These are phyloP conservation scores for Mesorhabditis spiculigera DNA, from an alignment of 2,888 invertebrate species.

Conservation along the genomic window DNA sequence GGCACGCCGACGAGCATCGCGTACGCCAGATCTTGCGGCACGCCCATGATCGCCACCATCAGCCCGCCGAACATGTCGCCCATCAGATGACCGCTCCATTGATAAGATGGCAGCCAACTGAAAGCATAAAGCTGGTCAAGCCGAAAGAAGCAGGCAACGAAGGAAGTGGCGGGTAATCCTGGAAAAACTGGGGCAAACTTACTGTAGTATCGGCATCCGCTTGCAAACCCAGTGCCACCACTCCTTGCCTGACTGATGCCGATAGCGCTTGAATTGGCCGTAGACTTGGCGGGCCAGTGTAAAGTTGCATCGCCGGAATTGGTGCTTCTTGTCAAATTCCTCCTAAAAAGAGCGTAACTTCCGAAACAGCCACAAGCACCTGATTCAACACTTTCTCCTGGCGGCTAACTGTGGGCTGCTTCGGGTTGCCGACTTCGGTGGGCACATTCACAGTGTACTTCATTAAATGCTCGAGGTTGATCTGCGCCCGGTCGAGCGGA, in stretches of 20 bases:
- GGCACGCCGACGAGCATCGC: constrained; percentile 62
- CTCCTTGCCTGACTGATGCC: constrained; percentile 28
- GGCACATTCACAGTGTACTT: no score
- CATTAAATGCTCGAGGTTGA: no score
- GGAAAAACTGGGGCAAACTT: no score
- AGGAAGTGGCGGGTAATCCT: no score
- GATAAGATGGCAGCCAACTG: constrained; percentile 35
- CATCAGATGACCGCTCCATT: constrained; percentile 28
- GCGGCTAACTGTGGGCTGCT: no score
- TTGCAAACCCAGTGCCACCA: constrained; percentile 27
- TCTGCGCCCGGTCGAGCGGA: no score
- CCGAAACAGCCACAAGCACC: no score
- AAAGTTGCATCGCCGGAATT: constrained; percentile 23
- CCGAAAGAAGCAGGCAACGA: no score
- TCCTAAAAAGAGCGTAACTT: constrained; percentile 11
- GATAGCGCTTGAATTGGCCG: constrained; percentile 16
- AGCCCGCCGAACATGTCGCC: constrained; percentile 40
- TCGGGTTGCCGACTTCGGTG: no score
- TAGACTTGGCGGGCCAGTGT: constrained; percentile 17
- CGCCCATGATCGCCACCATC: constrained; percentile 43
- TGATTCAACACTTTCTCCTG: no score
- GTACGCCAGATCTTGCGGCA: constrained; percentile 48
- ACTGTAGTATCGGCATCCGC: constrained; percentile 26
- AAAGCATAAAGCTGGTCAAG: neutral
- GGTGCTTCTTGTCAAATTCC: constrained; percentile 26